These are phyloP conservation scores for Drosophila saltans DNA, from an alignment of 1,140 invertebrate genomes.

Conservation along the genomic window DNA sequence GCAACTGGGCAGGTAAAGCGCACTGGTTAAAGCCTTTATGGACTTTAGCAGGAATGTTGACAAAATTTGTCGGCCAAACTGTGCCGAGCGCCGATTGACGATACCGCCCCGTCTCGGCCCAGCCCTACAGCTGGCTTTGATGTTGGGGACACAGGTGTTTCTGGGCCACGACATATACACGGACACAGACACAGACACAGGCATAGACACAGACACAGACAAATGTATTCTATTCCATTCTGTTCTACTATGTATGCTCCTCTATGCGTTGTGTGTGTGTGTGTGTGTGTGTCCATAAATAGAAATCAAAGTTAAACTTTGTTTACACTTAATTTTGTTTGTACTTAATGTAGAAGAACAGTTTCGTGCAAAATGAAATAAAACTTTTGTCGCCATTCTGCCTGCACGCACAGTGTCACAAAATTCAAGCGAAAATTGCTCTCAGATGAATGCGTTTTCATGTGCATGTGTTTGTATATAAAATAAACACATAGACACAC, in stretches of 20 bases:
- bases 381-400: constrained; percentile 9
- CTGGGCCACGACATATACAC: constrained; percentile 1
- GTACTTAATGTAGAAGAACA: constrained; percentile 6
- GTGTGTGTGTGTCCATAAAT: constrained; percentile 5
- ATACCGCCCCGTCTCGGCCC: background rate
- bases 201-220: background rate
- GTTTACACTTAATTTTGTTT: constrained; percentile 8
- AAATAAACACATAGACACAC: background rate
- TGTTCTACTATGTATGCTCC: constrained; percentile 1
- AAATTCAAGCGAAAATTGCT: constrained; percentile 9
- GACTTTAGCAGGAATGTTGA: constrained; percentile 19
- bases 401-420: constrained; percentile 7
- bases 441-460: background rate
- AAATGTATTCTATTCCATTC: background rate
- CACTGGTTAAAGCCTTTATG: constrained; percentile 11
- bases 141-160: constrained; percentile 16
- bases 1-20: constrained; percentile 8
- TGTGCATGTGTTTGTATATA: background rate
- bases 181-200: background rate
- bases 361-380: constrained; percentile 6
- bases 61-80: constrained; percentile 9
- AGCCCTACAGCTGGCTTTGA: constrained; percentile 9
- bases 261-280: background rate
- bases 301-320: constrained; percentile 19
- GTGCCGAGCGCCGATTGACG: constrained; percentile 1